Evolutionary conservation across 2,113 vertebrate genomes (phyloP).

Genomic region (Stigmatopora nigra): DNA sequence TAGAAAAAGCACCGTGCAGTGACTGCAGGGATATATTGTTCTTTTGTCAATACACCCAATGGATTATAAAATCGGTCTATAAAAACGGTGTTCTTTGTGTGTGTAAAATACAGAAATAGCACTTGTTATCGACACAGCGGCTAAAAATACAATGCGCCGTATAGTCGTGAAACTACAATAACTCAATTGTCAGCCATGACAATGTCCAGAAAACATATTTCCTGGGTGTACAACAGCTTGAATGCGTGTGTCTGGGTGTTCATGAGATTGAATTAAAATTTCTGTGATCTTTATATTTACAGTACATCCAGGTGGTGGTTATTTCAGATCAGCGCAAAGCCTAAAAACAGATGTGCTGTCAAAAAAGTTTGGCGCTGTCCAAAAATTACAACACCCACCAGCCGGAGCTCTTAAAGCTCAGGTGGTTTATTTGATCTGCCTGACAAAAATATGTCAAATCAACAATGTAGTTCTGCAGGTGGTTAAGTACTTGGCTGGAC

Average conservation of each 20-base stretch:
- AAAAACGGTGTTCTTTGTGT: too few species aligned
- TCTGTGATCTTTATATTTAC: neutral
- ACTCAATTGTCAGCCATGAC: neutral
- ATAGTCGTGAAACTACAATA: too few species aligned
- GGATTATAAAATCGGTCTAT: too few species aligned
- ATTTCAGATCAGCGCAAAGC: neutral
- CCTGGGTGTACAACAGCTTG: neutral
- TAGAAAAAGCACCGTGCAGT: too few species aligned
- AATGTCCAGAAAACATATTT: neutral
- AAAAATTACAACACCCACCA: neutral
- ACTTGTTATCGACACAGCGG: too few species aligned
- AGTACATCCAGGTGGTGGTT: neutral
- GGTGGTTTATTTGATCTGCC: slow-evolving; percentile 1
- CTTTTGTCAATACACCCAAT: too few species aligned
- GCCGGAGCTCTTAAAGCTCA: neutral
- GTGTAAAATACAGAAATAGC: too few species aligned
- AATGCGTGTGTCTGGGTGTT: neutral
- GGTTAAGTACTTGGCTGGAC: neutral
- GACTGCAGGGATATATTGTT: too few species aligned
- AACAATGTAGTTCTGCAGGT: neutral
- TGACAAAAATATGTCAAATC: neutral
- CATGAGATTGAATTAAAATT: neutral
- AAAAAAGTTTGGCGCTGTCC: neutral
- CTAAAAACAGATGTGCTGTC: neutral
- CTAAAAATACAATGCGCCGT: too few species aligned